Evolutionary conservation across 2,797 vertebrate genomes (phyloP).

Genomic region (Neosalanx taihuensis): DNA sequence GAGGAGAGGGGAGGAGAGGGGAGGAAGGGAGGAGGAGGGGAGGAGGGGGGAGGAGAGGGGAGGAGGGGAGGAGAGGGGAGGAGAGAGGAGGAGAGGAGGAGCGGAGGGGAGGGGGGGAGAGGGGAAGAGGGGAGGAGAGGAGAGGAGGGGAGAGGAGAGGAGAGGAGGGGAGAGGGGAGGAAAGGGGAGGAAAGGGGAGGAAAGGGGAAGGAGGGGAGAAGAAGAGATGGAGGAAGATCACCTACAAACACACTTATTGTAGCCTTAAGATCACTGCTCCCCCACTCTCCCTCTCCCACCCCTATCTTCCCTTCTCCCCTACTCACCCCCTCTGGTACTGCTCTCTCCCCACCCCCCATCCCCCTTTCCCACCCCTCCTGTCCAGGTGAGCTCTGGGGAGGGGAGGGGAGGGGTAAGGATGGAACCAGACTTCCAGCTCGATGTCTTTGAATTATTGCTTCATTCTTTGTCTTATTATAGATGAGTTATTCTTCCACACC

Average conservation of each 20-base stretch:
- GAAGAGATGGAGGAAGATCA: no score
- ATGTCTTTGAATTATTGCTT: constrained; percentile 99
- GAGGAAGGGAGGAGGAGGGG: constrained; percentile 23
- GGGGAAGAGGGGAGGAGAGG: no score
- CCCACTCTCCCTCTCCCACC: no score
- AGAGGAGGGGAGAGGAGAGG: constrained; percentile 37
- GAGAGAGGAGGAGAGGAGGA: constrained; percentile 9
- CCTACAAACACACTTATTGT: no score
- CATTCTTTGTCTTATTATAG: constrained; percentile 97
- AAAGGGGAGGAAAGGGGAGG: no score
- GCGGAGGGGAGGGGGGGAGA: constrained; percentile 12
- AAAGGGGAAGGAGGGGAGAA: no score
- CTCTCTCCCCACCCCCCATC: background rate
- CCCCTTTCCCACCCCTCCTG: constrained; percentile 37
- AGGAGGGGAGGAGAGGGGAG: constrained; percentile 44
- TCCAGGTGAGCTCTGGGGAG: constrained; percentile 72
- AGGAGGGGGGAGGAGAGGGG: background rate
- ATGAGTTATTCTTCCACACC: constrained; percentile 80
- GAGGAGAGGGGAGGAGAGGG: constrained; percentile 6
- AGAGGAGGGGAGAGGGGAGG: background rate
- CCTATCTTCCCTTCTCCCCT: background rate
- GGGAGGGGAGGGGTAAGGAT: constrained; percentile 68
- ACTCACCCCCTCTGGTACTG: background rate
- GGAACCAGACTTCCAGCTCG: constrained; percentile 77
- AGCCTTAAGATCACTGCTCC: no score